phyloP scores from a whole-genome alignment of 2,113 vertebrate species.

The Apeltes quadracus region DNA sequence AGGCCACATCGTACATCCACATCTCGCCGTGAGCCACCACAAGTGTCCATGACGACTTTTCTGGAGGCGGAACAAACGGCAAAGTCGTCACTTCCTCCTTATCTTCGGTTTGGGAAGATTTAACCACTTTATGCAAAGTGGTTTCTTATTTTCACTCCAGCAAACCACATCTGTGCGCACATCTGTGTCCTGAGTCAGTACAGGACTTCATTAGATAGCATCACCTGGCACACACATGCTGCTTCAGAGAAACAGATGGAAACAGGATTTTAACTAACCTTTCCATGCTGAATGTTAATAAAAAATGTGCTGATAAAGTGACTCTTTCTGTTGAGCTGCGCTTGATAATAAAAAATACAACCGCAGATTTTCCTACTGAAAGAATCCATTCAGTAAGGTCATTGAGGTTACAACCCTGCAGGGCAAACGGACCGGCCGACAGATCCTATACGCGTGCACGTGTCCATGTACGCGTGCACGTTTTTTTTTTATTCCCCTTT shows the following conservation, averaged over 20 bases:
- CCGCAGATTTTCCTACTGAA: not conserved
- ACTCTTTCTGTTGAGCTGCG: not conserved
- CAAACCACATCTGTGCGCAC: slow-evolving; percentile 41
- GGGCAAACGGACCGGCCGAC: too few relatives aligned
- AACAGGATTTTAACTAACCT: not conserved
- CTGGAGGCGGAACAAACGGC: not conserved
- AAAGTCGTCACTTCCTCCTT: not conserved
- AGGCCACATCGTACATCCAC: not conserved
- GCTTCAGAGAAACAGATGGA: slow-evolving; percentile 1
- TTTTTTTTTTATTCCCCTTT: too few relatives aligned
- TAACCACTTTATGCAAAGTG: not conserved
- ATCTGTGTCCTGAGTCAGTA: slow-evolving; percentile 51
- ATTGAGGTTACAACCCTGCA: too few relatives aligned
- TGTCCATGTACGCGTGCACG: too few relatives aligned
- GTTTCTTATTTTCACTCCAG: slow-evolving; percentile 7
- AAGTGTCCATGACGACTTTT: not conserved
- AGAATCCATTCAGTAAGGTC: not conserved
- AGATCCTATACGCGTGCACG: too few relatives aligned
- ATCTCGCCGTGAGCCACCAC: not conserved
- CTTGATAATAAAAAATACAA: not conserved
- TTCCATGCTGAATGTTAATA: not conserved
- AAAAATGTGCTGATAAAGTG: not conserved
- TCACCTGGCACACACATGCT: slow-evolving; percentile 57
- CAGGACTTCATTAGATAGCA: slow-evolving; percentile 22
- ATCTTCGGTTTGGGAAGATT: not conserved